Base-by-base conservation (phyloP, 2,113 vertebrate genomes). In the Stegostoma tigrinum region DNA sequence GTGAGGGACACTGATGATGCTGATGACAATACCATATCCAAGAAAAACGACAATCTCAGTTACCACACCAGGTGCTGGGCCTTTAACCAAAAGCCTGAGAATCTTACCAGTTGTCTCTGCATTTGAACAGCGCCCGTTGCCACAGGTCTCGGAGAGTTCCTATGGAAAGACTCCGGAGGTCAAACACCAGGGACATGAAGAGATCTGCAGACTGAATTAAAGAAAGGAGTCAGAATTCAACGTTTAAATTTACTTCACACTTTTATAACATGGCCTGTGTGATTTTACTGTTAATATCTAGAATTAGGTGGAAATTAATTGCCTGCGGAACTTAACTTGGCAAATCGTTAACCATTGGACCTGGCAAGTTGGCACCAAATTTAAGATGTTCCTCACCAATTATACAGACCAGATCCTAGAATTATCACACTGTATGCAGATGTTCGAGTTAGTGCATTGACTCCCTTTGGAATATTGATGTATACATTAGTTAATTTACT, bases 51-150 rank as follows among this genome's bases (percentile, higher is more conserved):
- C 42, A 6, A 66, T 19, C 34, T n/a, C n/a, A 38, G 75, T 15
- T 38, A 80, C 12, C n/a, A 38, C n/a, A 38, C 38, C 75, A 38
- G 75, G 34, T 4, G 4, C 75, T 17, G 75, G 75, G 34, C 85
- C 42, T 14, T 89, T 55, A 80, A 12, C 23, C 45, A 42, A 19
- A 19, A 12, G 15, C 64, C 17, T 5, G 21, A 96, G 94, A 90
- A 67, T 97, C 98, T 97, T 96, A 98, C 98, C 98, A 98, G 96
- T 98, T 97, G 96, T 98, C 97, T 95, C 96, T 97, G 96, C 98
- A 98, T 96, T 98, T 98, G 96, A 98, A 98, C 0, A 98, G 98
- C 0, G 97, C 97, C 61, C 97, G 97, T 96, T 96, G 96, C 98
- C 98, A 98, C 1, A 98, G 96, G 0, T 96, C 97, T 96, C 96